Evolutionary conservation across 2,888 invertebrate genomes (phyloP), one percentile per base, ranked within the genome.

Genomic region (Limenitis camilla): DNA sequence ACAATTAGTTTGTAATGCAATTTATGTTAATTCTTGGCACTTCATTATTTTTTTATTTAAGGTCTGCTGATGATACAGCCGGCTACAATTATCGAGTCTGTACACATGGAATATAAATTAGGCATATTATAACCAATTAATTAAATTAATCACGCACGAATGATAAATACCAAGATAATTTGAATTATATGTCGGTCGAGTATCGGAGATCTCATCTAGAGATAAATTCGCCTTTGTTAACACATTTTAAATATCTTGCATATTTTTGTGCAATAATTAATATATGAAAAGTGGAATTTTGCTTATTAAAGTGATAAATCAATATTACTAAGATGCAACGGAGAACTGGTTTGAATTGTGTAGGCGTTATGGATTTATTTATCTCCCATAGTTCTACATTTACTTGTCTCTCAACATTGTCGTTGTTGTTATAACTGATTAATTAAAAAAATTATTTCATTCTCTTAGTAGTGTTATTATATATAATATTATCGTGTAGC

Each of bases 51-150:
- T 44, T 50, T 50, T 33, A 3, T 11, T 28, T 19, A 40, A 33
- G 30, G 29, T 44, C 11, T 45, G 40, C 40, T 55, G 42, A 52
- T 52, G 46, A 49, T 49, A 46, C 38, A 33, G 49, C 42, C 45
- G 52, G 11, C 42, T 49, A 39, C 46, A 49, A 36, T 53, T 53
- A 43, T 43, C 47, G 49, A 43, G 32, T 36, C 46, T 40, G 49
- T 49, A 56, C 56, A 36, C 10, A 43, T 46, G 33, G 55, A 55
- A 58, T 57, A 59, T 44, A 53, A 58, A 59, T 55, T 49, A 56
- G 38, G 45, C 33, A 47, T 40, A 53, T 49, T 57, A 55, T 49
- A 39, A 33, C 42, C 39, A 49, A 48, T 49, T 56, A 53, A 46
- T 36, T 46, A 46, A 45, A 45, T 51, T 45, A 45, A 51, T 45